These are phyloP conservation scores for Sycophaga agraensis DNA, from an alignment of 1,140 invertebrate genomes.

Conservation along the genomic window DNA sequence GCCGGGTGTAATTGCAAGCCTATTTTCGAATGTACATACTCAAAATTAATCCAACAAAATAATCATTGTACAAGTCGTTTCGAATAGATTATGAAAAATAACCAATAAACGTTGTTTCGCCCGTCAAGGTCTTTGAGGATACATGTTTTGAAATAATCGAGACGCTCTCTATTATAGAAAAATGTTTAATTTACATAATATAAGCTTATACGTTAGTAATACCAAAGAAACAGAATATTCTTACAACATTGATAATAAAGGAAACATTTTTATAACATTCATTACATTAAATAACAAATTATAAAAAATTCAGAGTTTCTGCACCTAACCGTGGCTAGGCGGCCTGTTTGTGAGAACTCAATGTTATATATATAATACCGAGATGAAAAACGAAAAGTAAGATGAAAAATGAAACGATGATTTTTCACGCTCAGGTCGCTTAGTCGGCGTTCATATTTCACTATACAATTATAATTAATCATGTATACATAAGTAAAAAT, in stretches of 20 bases:
- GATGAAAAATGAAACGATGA: slow-evolving; percentile 2
- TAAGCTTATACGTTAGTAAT: slow-evolving; percentile 55
- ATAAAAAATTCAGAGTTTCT: slow-evolving; percentile 49
- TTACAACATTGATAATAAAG: slow-evolving; percentile 51
- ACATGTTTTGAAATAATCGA: slow-evolving; percentile 7
- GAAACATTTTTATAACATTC: slow-evolving; percentile 53
- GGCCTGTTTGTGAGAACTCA: slow-evolving; percentile 21
- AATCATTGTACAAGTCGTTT: no score
- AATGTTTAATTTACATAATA: slow-evolving; percentile 53
- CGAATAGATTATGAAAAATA: no score
- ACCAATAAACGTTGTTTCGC: no score
- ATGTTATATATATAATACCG: not conserved
- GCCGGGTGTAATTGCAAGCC: no score
- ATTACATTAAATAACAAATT: slow-evolving; percentile 59
- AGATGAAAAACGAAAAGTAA: not conserved
- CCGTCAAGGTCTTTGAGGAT: slow-evolving; percentile 1
- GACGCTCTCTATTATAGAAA: slow-evolving; percentile 45
- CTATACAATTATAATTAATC: slow-evolving; percentile 35
- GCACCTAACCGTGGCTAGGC: slow-evolving; percentile 28
- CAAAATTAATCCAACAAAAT: no score
- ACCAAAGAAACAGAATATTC: slow-evolving; percentile 53
- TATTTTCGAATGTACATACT: no score
- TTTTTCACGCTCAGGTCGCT: slow-evolving; percentile 27
- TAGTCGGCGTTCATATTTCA: slow-evolving; percentile 33
- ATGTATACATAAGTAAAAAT: slow-evolving; percentile 42